Base-by-base conservation (phyloP, 2,797 vertebrate genomes). In the Anniella stebbinsi region DNA sequence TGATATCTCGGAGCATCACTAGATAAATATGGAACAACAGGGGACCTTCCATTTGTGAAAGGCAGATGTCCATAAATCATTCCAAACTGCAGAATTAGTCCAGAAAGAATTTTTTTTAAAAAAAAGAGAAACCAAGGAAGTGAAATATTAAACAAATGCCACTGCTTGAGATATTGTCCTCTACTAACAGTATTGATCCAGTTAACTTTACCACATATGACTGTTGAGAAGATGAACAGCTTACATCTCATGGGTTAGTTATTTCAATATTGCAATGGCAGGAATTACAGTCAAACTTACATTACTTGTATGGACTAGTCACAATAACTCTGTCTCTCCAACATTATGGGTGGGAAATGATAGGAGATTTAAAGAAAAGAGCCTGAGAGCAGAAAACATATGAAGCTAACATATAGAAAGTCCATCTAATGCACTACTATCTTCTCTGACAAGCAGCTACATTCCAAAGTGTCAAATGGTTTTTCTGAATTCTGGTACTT, bases 21-120 rank as follows among this genome's bases (percentile, higher is more conserved):
- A 67, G 67, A 93, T 66, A 95, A 94, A 94, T 90, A 93, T 81
- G 85, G 92, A 93, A 0, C 25, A 80, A 21, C 73, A 93, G 23
- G 45, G 2, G 25, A 91, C 86, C 7, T 87, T 33, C 23, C 57
- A 48, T 89, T 93, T 93, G 51, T 86, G 66, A 81, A 84, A 88
- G 21, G 76, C 7, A 85, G 73, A 30, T 91, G 18, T 41, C n/a
- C 81, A 4, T 89, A 93, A 93, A 94, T 93, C 90, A 91, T 28
- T 33, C 69, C 15, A 73, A 38, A 63, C 33, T 3, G 57, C 6
- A 84, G 77, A 93, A 78, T 92, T 63, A 93, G 28, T 82, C 60
- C 73, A 88, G 1, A 18, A 54, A 81, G 36, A 84, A 66, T 88
- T 45, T 48, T 9, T 73, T 80, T 23, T 9, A 30, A 77, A 60